Evolutionary conservation across 2,888 invertebrate species (phyloP), one percentile per base, ranked within the genome.

Genomic region (Myopa tessellatipennis): DNA sequence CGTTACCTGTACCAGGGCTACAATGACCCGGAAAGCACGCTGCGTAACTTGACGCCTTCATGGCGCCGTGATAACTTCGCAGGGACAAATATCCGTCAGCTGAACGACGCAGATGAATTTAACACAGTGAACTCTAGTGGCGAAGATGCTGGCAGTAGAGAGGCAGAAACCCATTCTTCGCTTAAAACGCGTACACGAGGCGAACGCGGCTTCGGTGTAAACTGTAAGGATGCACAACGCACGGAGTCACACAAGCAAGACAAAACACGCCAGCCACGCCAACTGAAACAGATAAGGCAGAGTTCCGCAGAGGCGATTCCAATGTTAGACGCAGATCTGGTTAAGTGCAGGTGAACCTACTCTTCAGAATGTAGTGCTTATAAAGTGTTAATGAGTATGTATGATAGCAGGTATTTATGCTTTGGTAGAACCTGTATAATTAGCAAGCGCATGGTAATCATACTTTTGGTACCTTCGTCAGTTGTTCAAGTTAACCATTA

Each of bases 1-100:
- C 84, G 84, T 10, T 87, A 87, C 76, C 87, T 88, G 74, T 88
- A 88, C 74, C 88, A 88, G 52, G 88, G 88, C 58, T 88, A 85
- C 70, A 84, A 81, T 69, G 88, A 88, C 78, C 82, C 83, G 8
- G 85, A 86, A 10, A 85, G 87, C 81, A 79, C 84, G 4, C 79
- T 88, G 69, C 83, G 86, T 72, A 85, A 85, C 1, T 67, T 88
- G 65, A 85, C 86, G 4, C 84, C 87, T 4, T 85, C 87, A 0
- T 87, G 85, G 83, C 84, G 86, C 0, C 80, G 86, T 14, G 87
- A 88, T 75, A 88, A 87, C 81, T 88, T 83, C 61, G 82, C 83
- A 16, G 88, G 87, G 72, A 85, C 85, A 74, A 81, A 81, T 55
- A 61, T 80, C 52, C 85, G 83, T 58, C 74, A 74, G 77, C 79